Evolutionary conservation across 2,888 invertebrate species (phyloP), one percentile per base, ranked within the genome.

Genomic region (Amphipoea oculea): DNA sequence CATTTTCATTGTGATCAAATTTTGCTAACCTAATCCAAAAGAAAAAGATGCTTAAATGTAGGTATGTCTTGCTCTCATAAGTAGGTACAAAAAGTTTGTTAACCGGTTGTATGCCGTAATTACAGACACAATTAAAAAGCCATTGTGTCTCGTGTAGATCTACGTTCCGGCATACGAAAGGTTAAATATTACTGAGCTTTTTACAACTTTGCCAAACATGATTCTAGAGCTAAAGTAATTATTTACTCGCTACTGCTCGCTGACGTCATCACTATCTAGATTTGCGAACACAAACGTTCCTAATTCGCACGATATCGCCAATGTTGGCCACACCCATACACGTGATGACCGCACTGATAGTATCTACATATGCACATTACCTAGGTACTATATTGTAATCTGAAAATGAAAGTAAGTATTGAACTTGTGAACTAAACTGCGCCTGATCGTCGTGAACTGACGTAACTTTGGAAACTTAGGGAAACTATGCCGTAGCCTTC

Each of bases 281-380:
- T 74, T 69, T 42, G 40, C 14, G 65, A 68, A 57, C 42, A 40
- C 48, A 29, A 75, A 60, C 73, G 76, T 72, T n/a, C 71, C 65
- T 75, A 79, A 70, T 62, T 72, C 36, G 69, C 65, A 69, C 48
- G 83, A 79, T 85, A 85, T 82, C 79, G n/a, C 48, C 17, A 40
- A 73, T 76, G 65, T 69, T 77, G 65, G 85, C 85, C 85, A 85
- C 85, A 70, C 85, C 85, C 79, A 83, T 79, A 75, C 57, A 51
- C 73, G 73, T 81, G 77, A 72, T n/a, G 23, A 76, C 73, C 82
- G 29, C 51, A 60, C 62, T 63, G 80, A 85, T 85, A 82, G 77
- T 71, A 76, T 51, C 4, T 65, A 76, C 40, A 0, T 73, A n/a
- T 65, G 65, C 65, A 73, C 51, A 73, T 73, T 14, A 45, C 1